Percentiles rank a stretch among this genome's conserved stretches.
Conservation (phyloP, 2,113 vertebrate genomes). For the Montifringilla adamsi region DNA sequence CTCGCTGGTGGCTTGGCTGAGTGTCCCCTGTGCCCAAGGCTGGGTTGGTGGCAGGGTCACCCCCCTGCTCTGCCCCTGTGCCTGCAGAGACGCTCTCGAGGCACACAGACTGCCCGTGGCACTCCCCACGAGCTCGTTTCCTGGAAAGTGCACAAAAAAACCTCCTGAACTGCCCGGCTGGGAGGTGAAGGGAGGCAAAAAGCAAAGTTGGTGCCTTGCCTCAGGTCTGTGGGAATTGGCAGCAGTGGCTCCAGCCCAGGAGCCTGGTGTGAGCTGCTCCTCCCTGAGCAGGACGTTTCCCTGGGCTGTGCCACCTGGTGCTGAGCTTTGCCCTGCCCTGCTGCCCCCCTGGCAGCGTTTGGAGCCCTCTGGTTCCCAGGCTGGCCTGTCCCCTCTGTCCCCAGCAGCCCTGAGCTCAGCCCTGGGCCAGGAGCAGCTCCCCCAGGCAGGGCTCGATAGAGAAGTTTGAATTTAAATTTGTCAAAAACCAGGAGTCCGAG, state of each 20-base stretch:
- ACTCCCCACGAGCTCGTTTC: background rate
- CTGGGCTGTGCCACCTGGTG: too few species aligned
- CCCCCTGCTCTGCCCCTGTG: background rate
- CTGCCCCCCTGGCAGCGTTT: accelerated
- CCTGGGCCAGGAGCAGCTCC: background rate
- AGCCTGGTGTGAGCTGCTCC: accelerated
- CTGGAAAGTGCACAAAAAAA: background rate
- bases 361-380: background rate
- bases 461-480: background rate
- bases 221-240: background rate
- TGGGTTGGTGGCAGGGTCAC: background rate
- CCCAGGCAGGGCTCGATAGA: background rate
- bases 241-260: background rate
- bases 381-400: background rate
- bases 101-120: background rate
- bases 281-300: background rate
- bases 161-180: accelerated
- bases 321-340: background rate
- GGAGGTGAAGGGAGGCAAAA: background rate
- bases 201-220: background rate
- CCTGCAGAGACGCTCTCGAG: background rate
- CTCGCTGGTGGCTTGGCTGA: background rate
- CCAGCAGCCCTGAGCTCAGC: background rate
- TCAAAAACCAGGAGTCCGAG: background rate
- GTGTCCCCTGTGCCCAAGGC: background rate